phyloP scores from a whole-genome alignment of 92 coral and sea anemone species.

The Epizoanthus stellaris region DNA sequence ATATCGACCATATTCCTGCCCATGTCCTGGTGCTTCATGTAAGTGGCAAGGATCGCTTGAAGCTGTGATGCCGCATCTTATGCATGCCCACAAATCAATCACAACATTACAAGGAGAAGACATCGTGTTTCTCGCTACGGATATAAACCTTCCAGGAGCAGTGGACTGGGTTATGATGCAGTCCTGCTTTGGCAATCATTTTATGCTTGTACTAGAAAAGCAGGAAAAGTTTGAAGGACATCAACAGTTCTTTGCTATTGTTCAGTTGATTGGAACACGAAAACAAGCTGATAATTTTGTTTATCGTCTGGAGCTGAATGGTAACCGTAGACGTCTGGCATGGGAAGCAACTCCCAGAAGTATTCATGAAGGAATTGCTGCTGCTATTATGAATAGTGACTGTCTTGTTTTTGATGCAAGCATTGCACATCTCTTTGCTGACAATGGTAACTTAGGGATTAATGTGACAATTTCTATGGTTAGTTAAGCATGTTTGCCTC shows the following conservation, averaged over 20 bases:
- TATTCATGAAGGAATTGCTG: conserved; percentile 97
- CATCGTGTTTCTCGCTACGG: conserved; percentile 97
- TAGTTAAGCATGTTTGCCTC: conserved; percentile 48
- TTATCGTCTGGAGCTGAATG: conserved; percentile 96
- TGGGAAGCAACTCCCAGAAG: conserved; percentile 99
- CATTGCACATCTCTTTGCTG: conserved; percentile 99
- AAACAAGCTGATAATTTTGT: conserved; percentile 99
- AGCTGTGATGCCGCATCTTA: conserved; percentile 99
- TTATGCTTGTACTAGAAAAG: conserved; percentile 97
- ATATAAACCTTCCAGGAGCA: conserved; percentile 97
- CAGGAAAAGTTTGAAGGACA: conserved; percentile 98
- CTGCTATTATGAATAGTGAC: conserved; percentile 98
- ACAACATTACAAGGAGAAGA: conserved; percentile 99
- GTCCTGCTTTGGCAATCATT: conserved; percentile 98
- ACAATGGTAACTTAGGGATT: conserved; percentile 96
- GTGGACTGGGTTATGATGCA: conserved; percentile 99
- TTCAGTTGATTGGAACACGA: conserved; percentile 97
- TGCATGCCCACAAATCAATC: conserved; percentile 99
- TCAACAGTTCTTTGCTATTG: conserved; percentile 98
- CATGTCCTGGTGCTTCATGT: conserved; percentile 99
- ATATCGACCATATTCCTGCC: conserved; percentile 97
- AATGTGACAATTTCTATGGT: conserved; percentile 99
- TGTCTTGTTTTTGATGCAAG: conserved; percentile 97
- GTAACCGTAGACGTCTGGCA: conserved; percentile 90
- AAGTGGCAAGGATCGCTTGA: conserved; percentile 99